Conservation (phyloP, 2,797 vertebrate genomes). For the Threskiornis aethiopicus region DNA sequence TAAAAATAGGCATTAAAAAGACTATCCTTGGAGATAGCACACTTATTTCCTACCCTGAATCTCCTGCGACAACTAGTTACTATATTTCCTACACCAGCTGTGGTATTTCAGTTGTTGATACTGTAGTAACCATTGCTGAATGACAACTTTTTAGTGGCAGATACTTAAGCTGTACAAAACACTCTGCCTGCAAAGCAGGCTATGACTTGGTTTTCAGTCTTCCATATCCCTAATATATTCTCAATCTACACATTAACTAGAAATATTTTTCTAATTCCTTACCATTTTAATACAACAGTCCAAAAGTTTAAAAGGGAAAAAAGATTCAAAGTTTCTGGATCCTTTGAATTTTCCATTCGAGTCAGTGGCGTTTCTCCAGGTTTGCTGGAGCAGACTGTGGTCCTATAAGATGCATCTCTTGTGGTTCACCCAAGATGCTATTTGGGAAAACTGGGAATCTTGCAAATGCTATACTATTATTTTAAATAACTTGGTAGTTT, state of each 20-base stretch:
- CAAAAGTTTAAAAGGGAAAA: neutral
- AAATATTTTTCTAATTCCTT: neutral
- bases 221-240: neutral
- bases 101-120: neutral
- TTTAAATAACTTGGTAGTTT: neutral
- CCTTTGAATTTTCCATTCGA: neutral
- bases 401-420: neutral
- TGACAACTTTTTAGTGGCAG: neutral
- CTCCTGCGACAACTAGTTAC: neutral
- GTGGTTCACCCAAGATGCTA: neutral
- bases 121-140: constrained; percentile 22
- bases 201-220: neutral
- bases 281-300: neutral
- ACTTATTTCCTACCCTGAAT: neutral
- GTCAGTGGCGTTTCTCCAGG: neutral
- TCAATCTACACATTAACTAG: neutral
- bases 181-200: neutral
- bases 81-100: neutral
- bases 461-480: constrained; percentile 1
- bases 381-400: neutral
- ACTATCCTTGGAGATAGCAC: neutral
- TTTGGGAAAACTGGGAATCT: neutral
- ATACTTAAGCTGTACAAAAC: neutral
- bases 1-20: neutral
- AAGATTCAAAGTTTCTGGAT: neutral